Base-by-base conservation (phyloP, 2,888 invertebrate species). In the Chalcosyrphus nemorum region DNA sequence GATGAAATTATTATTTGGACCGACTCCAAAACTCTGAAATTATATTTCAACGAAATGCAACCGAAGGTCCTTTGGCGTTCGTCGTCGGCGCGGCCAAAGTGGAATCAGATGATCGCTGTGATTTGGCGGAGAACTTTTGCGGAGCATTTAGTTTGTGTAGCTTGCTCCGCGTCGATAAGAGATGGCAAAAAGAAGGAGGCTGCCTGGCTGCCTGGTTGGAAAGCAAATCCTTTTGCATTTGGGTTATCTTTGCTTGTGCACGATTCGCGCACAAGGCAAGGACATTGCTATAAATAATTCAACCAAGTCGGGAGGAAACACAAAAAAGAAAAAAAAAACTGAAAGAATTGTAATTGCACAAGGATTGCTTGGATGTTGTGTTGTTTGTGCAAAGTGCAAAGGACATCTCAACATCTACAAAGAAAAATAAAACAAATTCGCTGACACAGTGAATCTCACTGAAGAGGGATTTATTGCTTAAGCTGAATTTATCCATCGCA, bases 1-100 rank as follows among this genome's bases (percentile, higher is more conserved):
- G 77, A 77, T 77, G 61, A 54, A 77, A 77, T 77, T 82, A 82
- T 82, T 82, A 77, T 82, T 82, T 82, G 81, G 81, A 82, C 54
- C 11, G 65, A 71, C 59, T 82, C 81, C 81, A 82, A 77, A 66
- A 77, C 61, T 70, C 21, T 13, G 61, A 77, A 70, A 77, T 77
- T 77, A 70, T 77, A 77, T 77, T 52, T 68, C 68, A 68, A 43
- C 68, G 9, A 66, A 52, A 68, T 76, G 76, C 68, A 57, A 43
- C 72, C 38, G 61, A 54, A 29, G 50, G 35, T 75, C 41, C 56
- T 52, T 56, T 70, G 81, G 57, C 41, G 50, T 50, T 59, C 61
- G 63, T 35, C 45, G 45, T 11, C 61, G 63, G 45, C 45, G 45
- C 32, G 32, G 32, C 6, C 6, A 32, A 54, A 24, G 9, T 27